Evolutionary conservation across 37 sponge, comb jelly and placozoan genomes (phyloP), one percentile per base, ranked within the genome.

Genomic region (Aplysina aerophoba): DNA sequence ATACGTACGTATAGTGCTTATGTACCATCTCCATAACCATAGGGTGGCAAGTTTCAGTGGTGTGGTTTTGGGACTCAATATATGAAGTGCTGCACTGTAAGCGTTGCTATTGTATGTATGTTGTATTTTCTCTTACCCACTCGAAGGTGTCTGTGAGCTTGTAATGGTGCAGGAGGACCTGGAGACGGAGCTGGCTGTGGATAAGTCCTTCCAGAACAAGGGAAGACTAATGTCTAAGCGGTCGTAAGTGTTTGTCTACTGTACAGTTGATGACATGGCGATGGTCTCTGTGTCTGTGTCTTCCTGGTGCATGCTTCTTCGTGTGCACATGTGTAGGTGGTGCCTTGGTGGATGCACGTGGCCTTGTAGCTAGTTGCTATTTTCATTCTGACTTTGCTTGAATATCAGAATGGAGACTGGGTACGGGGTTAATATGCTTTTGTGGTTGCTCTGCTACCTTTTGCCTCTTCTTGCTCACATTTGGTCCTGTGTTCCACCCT

Each of bases 121-220:
- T 44, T 8, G 8, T 44, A 8, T 44, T 34, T 61, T n/a, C 17
- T 31, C 53, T 36, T 44, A 27, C 60, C 8, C 41, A n/a, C n/a
- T 62, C 11, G 59, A 44, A 94, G 95, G 95, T 2, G 89, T 91
- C 77, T 89, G 87, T 56, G 95, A 94, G 80, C 55, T 91, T 78
- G 87, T 94, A 5, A 94, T 94, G 92, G 40, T 94, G 33, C 91
- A 91, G 54, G 95, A 94, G 73, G 95, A 94, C 35, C 44, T 89
- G 87, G 95, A 94, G 36, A 90, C 88, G 63, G 94, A 93, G 72
- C 87, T 93, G 27, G 77, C 86, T 33, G 88, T 60, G 20, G 94
- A 93, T 53, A 80, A 85, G 61, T 87, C 81, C 24, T 93, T 88
- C 34, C 87, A 87, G 21, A 90, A 88, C 61, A 85, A 78, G 27